phyloP scores from a whole-genome alignment of 2,888 invertebrate species.

The Apomyelois bistriatella region DNA sequence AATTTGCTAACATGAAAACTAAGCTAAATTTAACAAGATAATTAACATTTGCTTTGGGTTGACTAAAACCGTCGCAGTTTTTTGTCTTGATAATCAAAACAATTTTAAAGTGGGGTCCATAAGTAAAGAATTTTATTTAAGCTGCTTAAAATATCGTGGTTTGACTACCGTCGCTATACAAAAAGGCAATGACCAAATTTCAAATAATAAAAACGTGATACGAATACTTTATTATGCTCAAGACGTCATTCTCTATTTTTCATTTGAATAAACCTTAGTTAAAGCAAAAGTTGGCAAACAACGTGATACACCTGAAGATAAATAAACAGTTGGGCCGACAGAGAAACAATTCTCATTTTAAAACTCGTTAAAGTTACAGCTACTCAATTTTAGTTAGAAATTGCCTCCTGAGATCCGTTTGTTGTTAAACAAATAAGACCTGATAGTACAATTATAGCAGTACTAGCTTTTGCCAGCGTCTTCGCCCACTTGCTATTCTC shows the following conservation, averaged over 20 bases:
- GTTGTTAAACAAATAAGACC: neutral
- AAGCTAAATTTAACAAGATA: neutral
- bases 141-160: too few relatives aligned
- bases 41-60: neutral
- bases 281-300: neutral
- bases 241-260: neutral
- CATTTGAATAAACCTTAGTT: neutral
- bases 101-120: too few relatives aligned
- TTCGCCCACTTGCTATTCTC: too few relatives aligned
- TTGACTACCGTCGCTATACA: too few relatives aligned
- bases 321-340: neutral
- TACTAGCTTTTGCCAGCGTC: too few relatives aligned
- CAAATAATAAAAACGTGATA: too few relatives aligned
- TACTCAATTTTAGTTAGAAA: slow-evolving; percentile 9
- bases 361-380: slow-evolving; percentile 9
- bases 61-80: too few relatives aligned
- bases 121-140: too few relatives aligned
- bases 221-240: too few relatives aligned
- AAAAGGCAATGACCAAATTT: too few relatives aligned
- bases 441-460: neutral
- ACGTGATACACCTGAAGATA: slow-evolving; percentile 3
- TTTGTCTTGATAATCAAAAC: too few relatives aligned
- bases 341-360: slow-evolving; percentile 6
- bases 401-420: neutral
- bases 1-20: neutral